A percentile compares a stretch with the other conserved stretches of the same genome.
phyloP scores from a whole-genome alignment of 2,888 invertebrate species.

The Heliconius cydno region DNA sequence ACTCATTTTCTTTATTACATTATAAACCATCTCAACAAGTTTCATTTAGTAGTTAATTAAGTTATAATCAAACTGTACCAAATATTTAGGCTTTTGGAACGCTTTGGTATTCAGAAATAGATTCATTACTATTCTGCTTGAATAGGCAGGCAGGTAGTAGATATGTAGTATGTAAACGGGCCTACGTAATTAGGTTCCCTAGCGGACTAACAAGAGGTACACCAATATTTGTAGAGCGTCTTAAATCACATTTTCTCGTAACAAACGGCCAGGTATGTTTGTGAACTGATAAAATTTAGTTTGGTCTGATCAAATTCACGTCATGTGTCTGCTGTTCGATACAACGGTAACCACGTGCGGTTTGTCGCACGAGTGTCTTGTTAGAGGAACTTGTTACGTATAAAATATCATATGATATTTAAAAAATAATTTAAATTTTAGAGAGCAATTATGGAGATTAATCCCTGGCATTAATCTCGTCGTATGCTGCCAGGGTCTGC shows the following conservation, averaged over 20 bases:
- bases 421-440: not conserved
- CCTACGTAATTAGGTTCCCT: conserved; percentile 70
- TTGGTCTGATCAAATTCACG: conserved; percentile 74
- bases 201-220: conserved; percentile 68
- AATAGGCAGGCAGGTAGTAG: conserved; percentile 42
- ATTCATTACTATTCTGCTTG: conserved; percentile 62
- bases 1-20: not conserved
- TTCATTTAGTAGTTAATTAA: not conserved
- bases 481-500: too few species aligned
- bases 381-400: not conserved
- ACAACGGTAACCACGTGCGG: conserved; percentile 62
- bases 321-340: conserved; percentile 63
- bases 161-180: conserved; percentile 53
- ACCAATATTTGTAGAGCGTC: conserved; percentile 78
- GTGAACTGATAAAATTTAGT: conserved; percentile 75
- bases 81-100: not conserved
- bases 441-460: too few species aligned
- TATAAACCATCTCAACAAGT: not conserved
- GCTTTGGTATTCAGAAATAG: conserved; percentile 19
- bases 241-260: conserved; percentile 79
- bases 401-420: not conserved
- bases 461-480: too few species aligned
- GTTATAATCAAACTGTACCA: conserved; percentile 6
- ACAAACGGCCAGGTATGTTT: conserved; percentile 77
- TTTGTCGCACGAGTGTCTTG: conserved; percentile 40